phyloP scores from a whole-genome alignment of 2,888 invertebrate species.

The Epirrita christyi region DNA sequence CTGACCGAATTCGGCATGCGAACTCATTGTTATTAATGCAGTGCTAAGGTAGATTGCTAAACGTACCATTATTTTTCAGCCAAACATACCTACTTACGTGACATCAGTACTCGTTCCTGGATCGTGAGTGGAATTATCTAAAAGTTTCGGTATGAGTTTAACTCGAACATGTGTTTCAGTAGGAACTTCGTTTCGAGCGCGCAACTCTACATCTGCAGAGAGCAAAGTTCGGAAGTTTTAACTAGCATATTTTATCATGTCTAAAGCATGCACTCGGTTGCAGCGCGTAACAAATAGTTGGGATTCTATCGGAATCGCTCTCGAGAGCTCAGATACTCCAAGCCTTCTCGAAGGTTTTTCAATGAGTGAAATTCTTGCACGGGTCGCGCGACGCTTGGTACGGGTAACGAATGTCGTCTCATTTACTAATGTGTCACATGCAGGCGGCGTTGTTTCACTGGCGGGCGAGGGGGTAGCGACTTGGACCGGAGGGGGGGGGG shows the following conservation, averaged over 20 bases:
- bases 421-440: constrained; percentile 86
- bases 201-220: constrained; percentile 28
- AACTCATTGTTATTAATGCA: constrained; percentile 26
- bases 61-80: constrained; percentile 4
- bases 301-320: constrained; percentile 32
- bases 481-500: constrained; percentile 29
- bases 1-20: constrained; percentile 46
- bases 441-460: constrained; percentile 81
- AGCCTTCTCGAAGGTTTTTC: constrained; percentile 50
- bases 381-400: constrained; percentile 51
- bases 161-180: constrained; percentile 30
- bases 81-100: background rate
- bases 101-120: constrained; percentile 2
- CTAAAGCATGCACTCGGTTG: constrained; percentile 35
- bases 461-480: constrained; percentile 43
- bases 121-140: constrained; percentile 25
- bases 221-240: constrained; percentile 33
- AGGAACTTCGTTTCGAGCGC: constrained; percentile 18
- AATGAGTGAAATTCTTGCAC: constrained; percentile 71
- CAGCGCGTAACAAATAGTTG: constrained; percentile 37
- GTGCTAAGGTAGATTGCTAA: constrained; percentile 1
- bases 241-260: constrained; percentile 36
- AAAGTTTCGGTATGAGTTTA: constrained; percentile 26
- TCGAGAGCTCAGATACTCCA: too few species aligned
- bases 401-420: constrained; percentile 84